Base-by-base conservation (phyloP, 1,140 invertebrate species). In the Mya arenaria region DNA sequence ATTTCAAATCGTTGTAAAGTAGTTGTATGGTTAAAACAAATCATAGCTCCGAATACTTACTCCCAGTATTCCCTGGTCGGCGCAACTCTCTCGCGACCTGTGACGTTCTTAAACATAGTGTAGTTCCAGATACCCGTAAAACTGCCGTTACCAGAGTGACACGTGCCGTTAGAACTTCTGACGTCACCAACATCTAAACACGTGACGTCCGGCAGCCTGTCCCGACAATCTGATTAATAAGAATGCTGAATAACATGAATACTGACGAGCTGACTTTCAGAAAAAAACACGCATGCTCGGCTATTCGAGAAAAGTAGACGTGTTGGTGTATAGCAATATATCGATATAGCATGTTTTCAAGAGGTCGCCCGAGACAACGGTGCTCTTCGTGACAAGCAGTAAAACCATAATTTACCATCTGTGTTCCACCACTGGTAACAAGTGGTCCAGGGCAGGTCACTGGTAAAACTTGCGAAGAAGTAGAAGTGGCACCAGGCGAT, bases 361-460 rank as follows among this genome's bases (percentile, higher is more conserved):
- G 36, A n/a, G n/a, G 13, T 13, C n/a, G 13, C n/a, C 13, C n/a
- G 44, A 48, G 13, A 48, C 44, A 13, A 13, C 13, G n/a, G 13
- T n/a, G n/a, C 30, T 6, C n/a, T 30, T 19, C 6, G 4, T 37
- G 41, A 15, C 5, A 71, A 39, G 10, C 13, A 41, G 36, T n/a
- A 41, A 10, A 62, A 13, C 10, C 17, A 13, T 34, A 65, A 62
- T 25, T 73, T 69, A 80, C 77, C 48, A 30, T 69, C 34, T 25
- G 97, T 98, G 93, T 99, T 99, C 87, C 91, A 92, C 10, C 74
- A 58, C 62, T 89, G 84, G 65, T 85, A 78, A 82, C 92, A 92
- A 5, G 83, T 69, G 19, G 82, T 69, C 92, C 92, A 92, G 0
- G 92, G 92, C 32, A 92, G 72, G 63, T 88, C 65, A 63, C 84